Base-by-base conservation (phyloP, 2,113 vertebrate genomes). In the Monarcha castaneiventris region DNA sequence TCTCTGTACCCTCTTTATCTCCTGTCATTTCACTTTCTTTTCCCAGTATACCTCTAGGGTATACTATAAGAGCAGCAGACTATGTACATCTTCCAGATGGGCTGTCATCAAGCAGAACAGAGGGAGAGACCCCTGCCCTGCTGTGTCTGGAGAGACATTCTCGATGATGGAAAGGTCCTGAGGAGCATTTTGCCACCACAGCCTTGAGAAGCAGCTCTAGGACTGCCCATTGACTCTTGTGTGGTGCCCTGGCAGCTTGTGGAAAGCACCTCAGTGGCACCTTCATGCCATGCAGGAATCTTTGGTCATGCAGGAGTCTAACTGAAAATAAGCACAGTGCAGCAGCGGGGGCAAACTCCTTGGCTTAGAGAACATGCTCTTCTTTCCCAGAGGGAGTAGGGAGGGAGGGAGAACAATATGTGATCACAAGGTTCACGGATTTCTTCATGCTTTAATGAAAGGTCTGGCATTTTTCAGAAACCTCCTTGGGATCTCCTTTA, bases 91-190 rank as follows among this genome's bases (percentile, higher is more conserved):
- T 61, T 55, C 16, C 22, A 54, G 26, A 13, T 13, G 25, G 16
- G 16, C 37, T 80, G 54, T 46, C 33, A 56, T 51, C 27, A 18
- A 0, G 0, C 14, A 80, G n/a, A 62, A 16, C 11, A 72, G 41
- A 83, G 17, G 13, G 13, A 87, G 32, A 75, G 11, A 55, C 3
- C 16, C 17, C 29, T 72, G 17, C 11, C 37, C 35, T 51, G 5
- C 51, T 0, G 0, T 35, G 7, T 14, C 86, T 68, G 14, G 13
- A 66, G n/a, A 15, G 17, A 67, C 0, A 7, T 39, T 51, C 22
- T 61, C 4, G 1, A 12, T 21, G 9, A 12, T 26, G 35, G 39
- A 44, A 61, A 32, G 10, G 17, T 66, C 23, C 30, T 3, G 2
- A 20, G 35, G 16, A 46, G 13, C 9, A 43, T 21, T 59, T 74